phyloP scores from a whole-genome alignment of 2,888 invertebrate genomes.

The Drosophila antonietae region DNA sequence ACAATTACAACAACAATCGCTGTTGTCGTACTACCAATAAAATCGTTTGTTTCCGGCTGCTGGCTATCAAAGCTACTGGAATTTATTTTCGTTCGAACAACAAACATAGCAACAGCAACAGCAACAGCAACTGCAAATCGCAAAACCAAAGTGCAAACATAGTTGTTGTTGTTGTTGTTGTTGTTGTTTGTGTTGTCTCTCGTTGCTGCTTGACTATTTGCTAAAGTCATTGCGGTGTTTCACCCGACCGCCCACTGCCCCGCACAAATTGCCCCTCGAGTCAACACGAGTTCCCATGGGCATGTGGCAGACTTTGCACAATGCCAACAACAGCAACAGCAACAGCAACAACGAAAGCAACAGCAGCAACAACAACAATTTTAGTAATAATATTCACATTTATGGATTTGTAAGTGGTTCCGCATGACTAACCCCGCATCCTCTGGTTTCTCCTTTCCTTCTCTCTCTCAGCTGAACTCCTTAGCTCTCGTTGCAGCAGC shows the following conservation, averaged over 20 bases:
- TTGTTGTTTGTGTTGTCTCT: constrained; percentile 48
- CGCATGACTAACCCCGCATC: constrained; percentile 75
- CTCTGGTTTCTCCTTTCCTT: constrained; percentile 20
- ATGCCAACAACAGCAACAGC: constrained; percentile 48
- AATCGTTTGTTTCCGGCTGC: constrained; percentile 76
- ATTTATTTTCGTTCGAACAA: constrained; percentile 69
- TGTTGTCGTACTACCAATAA: constrained; percentile 71
- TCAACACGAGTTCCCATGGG: constrained; percentile 46
- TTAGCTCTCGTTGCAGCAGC: constrained; percentile 21
- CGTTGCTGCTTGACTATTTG: constrained; percentile 74
- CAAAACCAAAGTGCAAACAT: constrained; percentile 81
- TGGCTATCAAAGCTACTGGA: constrained; percentile 71
- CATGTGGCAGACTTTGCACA: constrained; percentile 61
- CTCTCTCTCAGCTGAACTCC: constrained; percentile 3
- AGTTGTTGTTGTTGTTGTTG: constrained; percentile 39
- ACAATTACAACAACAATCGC: constrained; percentile 61
- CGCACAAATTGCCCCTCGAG: constrained; percentile 49
- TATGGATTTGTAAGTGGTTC: constrained; percentile 81
- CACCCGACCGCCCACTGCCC: constrained; percentile 33
- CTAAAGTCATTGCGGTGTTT: constrained; percentile 77
- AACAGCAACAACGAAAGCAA: constrained; percentile 27
- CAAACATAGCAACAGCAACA: constrained; percentile 65
- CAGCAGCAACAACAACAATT: constrained; percentile 56
- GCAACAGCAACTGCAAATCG: constrained; percentile 70
- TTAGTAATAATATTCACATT: constrained; percentile 81